These are phyloP conservation scores for Cynodonichthys magdalenae DNA, from an alignment of 2,797 vertebrate genomes.

Conservation along the genomic window DNA sequence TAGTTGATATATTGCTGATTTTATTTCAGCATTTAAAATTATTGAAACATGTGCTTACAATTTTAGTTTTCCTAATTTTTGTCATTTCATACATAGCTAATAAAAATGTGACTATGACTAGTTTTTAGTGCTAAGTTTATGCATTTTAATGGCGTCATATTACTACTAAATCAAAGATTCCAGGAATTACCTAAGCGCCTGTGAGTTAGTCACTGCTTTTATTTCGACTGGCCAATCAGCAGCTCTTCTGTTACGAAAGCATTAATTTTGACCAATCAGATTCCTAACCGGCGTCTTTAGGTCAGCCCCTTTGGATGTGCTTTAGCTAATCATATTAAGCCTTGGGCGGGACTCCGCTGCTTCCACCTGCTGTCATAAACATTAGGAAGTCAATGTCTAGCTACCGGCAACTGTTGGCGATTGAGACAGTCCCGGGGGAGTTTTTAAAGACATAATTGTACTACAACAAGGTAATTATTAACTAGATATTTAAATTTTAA, in stretches of 20 bases:
- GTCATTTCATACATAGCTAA: too few relatives aligned
- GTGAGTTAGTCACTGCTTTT: background rate
- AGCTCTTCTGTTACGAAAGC: slow-evolving; percentile 37
- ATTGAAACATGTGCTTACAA: too few relatives aligned
- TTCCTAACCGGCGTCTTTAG: slow-evolving; percentile 25
- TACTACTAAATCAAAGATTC: too few relatives aligned
- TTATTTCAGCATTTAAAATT: background rate
- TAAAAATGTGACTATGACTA: background rate
- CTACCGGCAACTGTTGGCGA: background rate
- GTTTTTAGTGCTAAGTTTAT: too few relatives aligned
- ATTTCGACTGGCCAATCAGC: slow-evolving; percentile 29
- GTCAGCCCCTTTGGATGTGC: background rate
- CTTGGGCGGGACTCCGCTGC: slow-evolving; percentile 23
- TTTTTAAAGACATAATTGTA: background rate
- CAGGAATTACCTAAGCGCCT: background rate
- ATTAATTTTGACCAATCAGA: slow-evolving; percentile 57
- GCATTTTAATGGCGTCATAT: too few relatives aligned
- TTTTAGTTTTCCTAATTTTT: too few relatives aligned
- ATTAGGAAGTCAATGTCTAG: slow-evolving; percentile 48
- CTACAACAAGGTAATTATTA: slow-evolving; percentile 43
- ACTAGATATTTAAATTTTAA: background rate
- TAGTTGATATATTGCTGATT: background rate
- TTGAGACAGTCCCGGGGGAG: slow-evolving; percentile 1
- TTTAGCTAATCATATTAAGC: slow-evolving; percentile 39
- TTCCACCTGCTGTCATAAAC: slow-evolving; percentile 25